Evolutionary conservation across 2,113 vertebrate species (phyloP).

Genomic region (Diadophis punctatus): DNA sequence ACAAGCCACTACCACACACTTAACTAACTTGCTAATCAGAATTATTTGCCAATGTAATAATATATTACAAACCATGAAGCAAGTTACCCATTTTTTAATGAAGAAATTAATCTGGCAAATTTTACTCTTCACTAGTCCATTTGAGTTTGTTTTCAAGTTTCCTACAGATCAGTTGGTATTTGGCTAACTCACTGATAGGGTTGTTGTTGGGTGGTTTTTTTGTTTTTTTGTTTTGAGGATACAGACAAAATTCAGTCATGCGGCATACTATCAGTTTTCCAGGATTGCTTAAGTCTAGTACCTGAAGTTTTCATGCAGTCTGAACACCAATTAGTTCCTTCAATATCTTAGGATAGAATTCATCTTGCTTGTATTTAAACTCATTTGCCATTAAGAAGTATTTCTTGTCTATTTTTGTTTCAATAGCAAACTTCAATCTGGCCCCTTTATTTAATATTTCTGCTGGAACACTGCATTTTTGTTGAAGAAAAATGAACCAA

Average conservation of each 20-base stretch:
- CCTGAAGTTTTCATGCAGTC: background rate
- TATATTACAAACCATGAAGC: background rate
- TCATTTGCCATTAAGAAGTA: background rate
- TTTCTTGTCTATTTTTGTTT: background rate
- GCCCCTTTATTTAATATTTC: background rate
- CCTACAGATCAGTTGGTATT: background rate
- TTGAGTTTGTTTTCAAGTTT: background rate
- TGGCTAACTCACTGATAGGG: background rate
- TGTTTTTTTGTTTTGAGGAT: background rate
- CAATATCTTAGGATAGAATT: background rate
- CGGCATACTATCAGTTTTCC: background rate
- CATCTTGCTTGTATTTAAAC: background rate
- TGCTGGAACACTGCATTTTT: background rate
- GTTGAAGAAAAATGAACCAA: background rate
- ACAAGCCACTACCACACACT: background rate
- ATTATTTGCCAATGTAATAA: background rate
- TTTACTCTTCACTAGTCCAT: background rate
- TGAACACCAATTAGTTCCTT: background rate
- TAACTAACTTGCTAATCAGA: background rate
- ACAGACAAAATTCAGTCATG: background rate
- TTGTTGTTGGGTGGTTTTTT: too few species aligned
- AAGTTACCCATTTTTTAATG: background rate
- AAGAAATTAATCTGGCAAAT: background rate
- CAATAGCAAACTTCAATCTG: background rate
- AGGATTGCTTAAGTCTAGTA: background rate